Evolutionary conservation across 2,888 invertebrate species (phyloP), one percentile per base, ranked within the genome.

Genomic region (Hoplodrina blanda): DNA sequence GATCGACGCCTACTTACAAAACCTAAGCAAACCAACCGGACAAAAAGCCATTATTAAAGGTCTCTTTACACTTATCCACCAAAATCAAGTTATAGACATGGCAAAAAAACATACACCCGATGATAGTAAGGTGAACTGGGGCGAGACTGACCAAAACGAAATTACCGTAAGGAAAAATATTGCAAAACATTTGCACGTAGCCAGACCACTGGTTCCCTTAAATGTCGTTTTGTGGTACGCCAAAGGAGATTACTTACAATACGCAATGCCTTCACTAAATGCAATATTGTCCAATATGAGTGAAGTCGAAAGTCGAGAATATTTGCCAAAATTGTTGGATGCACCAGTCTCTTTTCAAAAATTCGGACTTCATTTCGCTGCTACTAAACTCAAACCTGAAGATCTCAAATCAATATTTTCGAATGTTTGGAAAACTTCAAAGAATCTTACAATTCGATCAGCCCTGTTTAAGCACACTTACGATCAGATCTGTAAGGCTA

Each of bases 161-260:
- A 82, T 94, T 0, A 88, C 83, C 75, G 62, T 92, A n/a, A 86
- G 87, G 44, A 94, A 91, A 79, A 85, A 91, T 72, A 88, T 95
- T 44, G 92, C 91, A 4, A 90, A 90, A 78, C 83, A 87, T 70
- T 86, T 94, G 82, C 84, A 92, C 70, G 69, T 90, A n/a, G 89
- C 92, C 49, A 90, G 95, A 76, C 94, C 94, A 5, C 84, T 90
- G 8, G 80, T 87, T 5, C 74, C 89, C 10, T 80, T 91, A 44
- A 88, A 91, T 6, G 69, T 84, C 5, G 83, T 93, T 2, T 76
- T 95, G 44, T 84, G 73, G 63, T 95, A 91, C 73, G 92, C 94
- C 4, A 91, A 90, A 84, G 92, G 93, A 33, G 94, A 95, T 80
- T 94, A 94, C 72, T 85, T 94, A 53, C 92, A 94, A 73, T 91